Percentiles rank a stretch among this genome's conserved stretches.
These are phyloP conservation scores for Penaeus indicus DNA, from an alignment of 1,140 invertebrate species.

Conservation along the genomic window DNA sequence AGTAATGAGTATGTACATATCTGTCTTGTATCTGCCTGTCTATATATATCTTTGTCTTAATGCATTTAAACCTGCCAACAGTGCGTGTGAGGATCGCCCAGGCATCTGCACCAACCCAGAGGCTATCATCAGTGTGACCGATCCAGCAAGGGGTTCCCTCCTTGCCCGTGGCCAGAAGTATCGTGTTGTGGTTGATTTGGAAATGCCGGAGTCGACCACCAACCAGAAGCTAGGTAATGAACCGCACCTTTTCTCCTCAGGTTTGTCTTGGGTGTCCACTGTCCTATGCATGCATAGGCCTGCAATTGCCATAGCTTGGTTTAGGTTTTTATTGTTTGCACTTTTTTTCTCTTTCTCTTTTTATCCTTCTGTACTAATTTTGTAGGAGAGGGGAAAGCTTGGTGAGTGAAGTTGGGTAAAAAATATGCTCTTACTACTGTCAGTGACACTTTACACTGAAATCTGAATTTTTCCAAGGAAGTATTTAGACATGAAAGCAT, in stretches of 20 bases:
- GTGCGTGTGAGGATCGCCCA: slow-evolving; percentile 34
- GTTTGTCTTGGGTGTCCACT: slow-evolving; percentile 31
- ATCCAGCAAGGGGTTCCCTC: slow-evolving; percentile 40
- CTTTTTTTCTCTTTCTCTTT: not conserved
- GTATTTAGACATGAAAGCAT: no score
- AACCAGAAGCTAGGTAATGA: slow-evolving; percentile 58
- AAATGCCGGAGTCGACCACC: slow-evolving; percentile 50
- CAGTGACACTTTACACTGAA: no score
- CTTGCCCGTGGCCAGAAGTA: slow-evolving; percentile 51
- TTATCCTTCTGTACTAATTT: not conserved
- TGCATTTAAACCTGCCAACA: not conserved
- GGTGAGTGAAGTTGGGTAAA: no score
- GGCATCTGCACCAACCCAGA: slow-evolving; percentile 54
- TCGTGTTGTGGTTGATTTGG: slow-evolving; percentile 53
- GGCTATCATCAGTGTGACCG: slow-evolving; percentile 28
- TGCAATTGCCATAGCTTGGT: not conserved
- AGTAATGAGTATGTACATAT: no score
- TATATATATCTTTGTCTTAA: no score
- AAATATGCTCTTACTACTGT: no score
- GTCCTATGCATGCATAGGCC: not conserved
- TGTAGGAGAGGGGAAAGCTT: no score
- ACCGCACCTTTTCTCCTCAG: not conserved
- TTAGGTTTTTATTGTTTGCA: not conserved
- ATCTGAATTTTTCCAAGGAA: no score
- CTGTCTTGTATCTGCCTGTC: not conserved